Base-by-base conservation (phyloP, 2,888 invertebrate species). In the Clistopyga incitator region DNA sequence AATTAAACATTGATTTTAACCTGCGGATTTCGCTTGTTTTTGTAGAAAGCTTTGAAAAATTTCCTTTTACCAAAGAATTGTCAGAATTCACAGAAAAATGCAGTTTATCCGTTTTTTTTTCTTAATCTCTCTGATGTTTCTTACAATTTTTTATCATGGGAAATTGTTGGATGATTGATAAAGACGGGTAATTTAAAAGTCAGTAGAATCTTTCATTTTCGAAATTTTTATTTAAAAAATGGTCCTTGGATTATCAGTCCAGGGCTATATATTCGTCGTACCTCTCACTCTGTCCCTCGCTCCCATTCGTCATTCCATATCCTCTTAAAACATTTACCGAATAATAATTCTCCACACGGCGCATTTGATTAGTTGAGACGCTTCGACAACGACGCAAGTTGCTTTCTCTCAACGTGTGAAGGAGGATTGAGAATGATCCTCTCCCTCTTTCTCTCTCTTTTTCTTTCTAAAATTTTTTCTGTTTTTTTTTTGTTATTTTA, bases 191-290 rank as follows among this genome's bases (percentile, higher is more conserved):
- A 13, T 74, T 74, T 25, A 50, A 80, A 80, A 50, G 50, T 47
- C 74, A 80, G 25, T 54, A 75, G 25, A 18, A 70, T 50, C 50
- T 50, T 80, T 74, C 74, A 70, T 61, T 68, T 80, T 75, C 59
- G 76, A 81, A 81, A 81, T 68, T 45, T 81, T 81, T 81, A 70
- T 81, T 81, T 18, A 76, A 81, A 80, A 81, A 76, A 76, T 71
- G 75, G 64, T 81, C 71, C 70, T 71, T 81, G 81, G 70, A 76
- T 81, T 64, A 68, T 74, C 67, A 80, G 50, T 68, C 74, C 79
- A 74, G 68, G 79, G 47, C 75, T 78, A 64, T 65, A 78, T 72
- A 72, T 42, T 52, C 68, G 59, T 78, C 74, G 34, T 75, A 61
- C 34, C 52, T 59, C 25, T 78, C 64, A 23, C 13, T 64, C 56